Evolutionary conservation across 2,113 vertebrate genomes (phyloP), one percentile per base, ranked within the genome.

Genomic region (Melanerpes aurifrons): DNA sequence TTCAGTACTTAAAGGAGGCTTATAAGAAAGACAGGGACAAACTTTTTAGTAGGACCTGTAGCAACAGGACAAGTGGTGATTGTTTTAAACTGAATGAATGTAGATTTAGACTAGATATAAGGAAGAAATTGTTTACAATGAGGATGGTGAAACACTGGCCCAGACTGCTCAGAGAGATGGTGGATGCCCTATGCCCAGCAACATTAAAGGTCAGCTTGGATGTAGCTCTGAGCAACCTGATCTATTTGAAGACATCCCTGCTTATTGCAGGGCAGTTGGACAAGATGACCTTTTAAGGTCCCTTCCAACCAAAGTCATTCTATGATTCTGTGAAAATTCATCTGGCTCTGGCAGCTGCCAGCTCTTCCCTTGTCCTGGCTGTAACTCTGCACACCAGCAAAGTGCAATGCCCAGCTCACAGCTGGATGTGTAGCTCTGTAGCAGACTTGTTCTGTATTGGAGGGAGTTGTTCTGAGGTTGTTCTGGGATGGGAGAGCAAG

Each of bases 271-370:
- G 43, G 43, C 43, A 45, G 43, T 45, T 15, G 15, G 43, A 43
- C 43, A 15, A 43, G 43, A 43, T 43, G 43, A 45, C 43, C 43
- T 45, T 45, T 45, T 45, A 58, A 32, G 19, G 31, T 59, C 58
- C 58, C 31, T 59, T 45, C 58, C 31, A 59, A n/a, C 18, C 31
- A 31, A n/a, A 59, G 21, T 9, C 58, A 32, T 59, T 59, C 58
- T 59, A 21, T 59, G 17, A n/a, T n/a, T 59, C 29, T 45, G 0
- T 31, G 63, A 53, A 63, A 58, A 53, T 14, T 48, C 48, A 32
- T 4, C 14, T 1, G 0, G n/a, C 43, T 71, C 11, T 0, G 1
- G 26, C 21, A 37, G 25, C 58, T n/a, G 43, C 66, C 59, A 84
- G 73, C 45, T 87, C 64, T n/a, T 40, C 40, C 29, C 22, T 11